Base-by-base conservation (phyloP, 2,113 vertebrate species). In the Speoplatyrhinus poulsoni region DNA sequence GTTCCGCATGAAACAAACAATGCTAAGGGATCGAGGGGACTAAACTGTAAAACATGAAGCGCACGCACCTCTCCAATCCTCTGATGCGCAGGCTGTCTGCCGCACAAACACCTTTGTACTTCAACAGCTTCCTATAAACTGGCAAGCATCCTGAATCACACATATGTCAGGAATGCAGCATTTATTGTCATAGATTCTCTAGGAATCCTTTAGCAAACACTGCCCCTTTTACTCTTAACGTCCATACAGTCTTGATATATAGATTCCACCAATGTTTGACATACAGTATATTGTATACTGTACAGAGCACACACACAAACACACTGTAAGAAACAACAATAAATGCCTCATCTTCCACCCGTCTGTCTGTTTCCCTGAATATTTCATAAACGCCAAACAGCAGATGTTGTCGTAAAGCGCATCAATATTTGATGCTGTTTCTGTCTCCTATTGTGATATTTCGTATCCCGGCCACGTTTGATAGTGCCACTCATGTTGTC, bases 401-500 rank as follows among this genome's bases (percentile, higher is more conserved):
- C 82, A 88, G 86, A 87, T 87, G 89, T 83, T 85, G 78, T 79
- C 82, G 77, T 83, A 78, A 79, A 85, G 67, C 46, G 1, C 70
- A 88, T 91, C 69, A 87, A 90, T 87, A 80, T 82, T 87, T 89
- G 59, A 90, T 88, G 59, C 11, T 7, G 67, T 80, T 48, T 85
- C 73, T 76, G 63, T 85, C 79, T 85, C 77, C 46, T 60, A 41
- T 72, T 74, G 58, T 82, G 73, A 69, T 81, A 67, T 76, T 87
- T 85, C 85, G 83, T 76, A 79, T 85, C 82, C 70, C 87, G 71
- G 26, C 26, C 26, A 26, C 26, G 26, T 26, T 13, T 41, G 60
- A 75, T 41, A 58, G 53, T 56, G 47, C 52, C 57, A 5, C 54
- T 73, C 53, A 15, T 32, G 65, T 82, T 72, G 70, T 78, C 64